phyloP scores from a whole-genome alignment of 2,113 vertebrate genomes.

The Anthoscopus minutus region DNA sequence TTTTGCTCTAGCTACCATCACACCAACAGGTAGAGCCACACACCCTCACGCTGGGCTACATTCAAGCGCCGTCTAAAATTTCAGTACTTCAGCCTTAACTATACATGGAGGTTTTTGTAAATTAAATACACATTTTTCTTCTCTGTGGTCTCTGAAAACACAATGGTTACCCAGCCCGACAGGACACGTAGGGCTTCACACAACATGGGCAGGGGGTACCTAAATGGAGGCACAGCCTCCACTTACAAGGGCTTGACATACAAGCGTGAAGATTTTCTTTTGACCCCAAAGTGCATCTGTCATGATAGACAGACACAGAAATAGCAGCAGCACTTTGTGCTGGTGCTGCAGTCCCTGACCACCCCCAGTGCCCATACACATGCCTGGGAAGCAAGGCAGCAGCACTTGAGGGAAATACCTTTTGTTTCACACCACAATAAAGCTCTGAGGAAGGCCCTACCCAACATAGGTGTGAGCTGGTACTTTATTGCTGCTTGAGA shows the following conservation, averaged over 20 bases:
- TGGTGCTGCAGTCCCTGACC: neutral
- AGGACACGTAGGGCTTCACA: accelerated
- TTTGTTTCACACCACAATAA: neutral
- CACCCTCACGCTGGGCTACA: neutral
- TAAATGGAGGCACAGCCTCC: neutral
- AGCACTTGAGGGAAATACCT: neutral
- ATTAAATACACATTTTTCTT: neutral
- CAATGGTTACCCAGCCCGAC: accelerated
- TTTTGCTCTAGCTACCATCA: neutral
- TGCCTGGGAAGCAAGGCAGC: neutral
- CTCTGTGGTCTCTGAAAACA: neutral
- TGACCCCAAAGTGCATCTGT: neutral
- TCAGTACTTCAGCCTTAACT: neutral
- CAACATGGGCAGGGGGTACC: neutral
- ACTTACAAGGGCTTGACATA: neutral
- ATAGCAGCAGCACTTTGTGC: neutral
- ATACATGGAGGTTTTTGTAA: neutral
- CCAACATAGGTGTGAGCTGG: neutral
- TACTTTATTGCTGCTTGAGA: neutral
- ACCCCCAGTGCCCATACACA: neutral
- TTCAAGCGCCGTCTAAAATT: neutral
- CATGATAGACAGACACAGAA: neutral
- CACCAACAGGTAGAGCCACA: neutral
- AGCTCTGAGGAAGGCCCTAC: neutral
- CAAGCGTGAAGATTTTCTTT: neutral